A percentile compares a stretch with the other conserved stretches of the same genome.
Evolutionary conservation across 1,140 invertebrate species (phyloP).

Genomic region (Condylostylus longicornis): DNA sequence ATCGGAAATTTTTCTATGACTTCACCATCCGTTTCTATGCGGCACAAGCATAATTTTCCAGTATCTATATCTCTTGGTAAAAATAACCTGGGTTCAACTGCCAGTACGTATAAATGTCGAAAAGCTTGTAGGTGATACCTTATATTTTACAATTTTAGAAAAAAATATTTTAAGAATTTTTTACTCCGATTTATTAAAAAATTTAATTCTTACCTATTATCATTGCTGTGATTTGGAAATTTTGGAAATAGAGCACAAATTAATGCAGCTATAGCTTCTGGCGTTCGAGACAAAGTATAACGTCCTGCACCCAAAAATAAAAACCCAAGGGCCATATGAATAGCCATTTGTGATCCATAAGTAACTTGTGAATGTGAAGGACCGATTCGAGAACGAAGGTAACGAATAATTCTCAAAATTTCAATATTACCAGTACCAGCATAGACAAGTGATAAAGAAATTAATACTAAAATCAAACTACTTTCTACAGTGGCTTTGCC

Average conservation of each 20-base stretch:
- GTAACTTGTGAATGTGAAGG: constrained; percentile 50
- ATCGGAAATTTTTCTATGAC: constrained; percentile 24
- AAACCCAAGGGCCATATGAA: constrained; percentile 83
- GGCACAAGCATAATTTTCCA: constrained; percentile 61
- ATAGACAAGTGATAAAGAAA: constrained; percentile 51
- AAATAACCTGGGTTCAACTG: constrained; percentile 73
- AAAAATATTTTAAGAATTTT: constrained; percentile 7
- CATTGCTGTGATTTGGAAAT: constrained; percentile 89
- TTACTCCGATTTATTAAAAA: neutral
- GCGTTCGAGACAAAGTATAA: constrained; percentile 70
- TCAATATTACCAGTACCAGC: constrained; percentile 82
- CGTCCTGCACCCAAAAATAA: constrained; percentile 87
- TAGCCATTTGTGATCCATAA: constrained; percentile 87
- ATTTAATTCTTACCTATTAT: constrained; percentile 45
- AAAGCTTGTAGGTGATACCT: constrained; percentile 86
- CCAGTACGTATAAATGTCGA: constrained; percentile 86
- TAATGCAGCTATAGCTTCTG: constrained; percentile 71
- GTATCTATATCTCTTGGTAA: constrained; percentile 75
- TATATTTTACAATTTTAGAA: constrained; percentile 33
- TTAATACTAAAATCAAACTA: constrained; percentile 67
- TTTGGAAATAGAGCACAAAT: constrained; percentile 91
- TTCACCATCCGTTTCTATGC: constrained; percentile 36
- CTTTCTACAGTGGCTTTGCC: constrained; percentile 82
- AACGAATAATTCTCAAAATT: constrained; percentile 71
- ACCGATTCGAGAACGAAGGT: constrained; percentile 58